phyloP scores from a whole-genome alignment of 2,113 vertebrate species.

The Indri indri region DNA sequence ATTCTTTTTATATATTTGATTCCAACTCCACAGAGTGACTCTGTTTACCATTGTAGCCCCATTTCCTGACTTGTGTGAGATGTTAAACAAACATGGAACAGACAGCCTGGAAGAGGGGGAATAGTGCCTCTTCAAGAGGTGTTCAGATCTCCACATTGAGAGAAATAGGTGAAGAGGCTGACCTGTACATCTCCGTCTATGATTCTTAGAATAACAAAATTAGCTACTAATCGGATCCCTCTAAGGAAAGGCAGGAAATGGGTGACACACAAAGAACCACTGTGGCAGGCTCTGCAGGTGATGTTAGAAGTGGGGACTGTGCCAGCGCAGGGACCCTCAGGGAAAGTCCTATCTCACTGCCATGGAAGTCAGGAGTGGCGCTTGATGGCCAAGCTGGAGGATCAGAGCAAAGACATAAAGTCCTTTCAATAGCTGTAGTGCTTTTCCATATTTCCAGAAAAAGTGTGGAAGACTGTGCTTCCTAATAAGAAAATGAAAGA shows the following conservation, averaged over 20 bases:
- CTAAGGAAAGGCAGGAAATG: not conserved
- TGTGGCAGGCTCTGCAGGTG: not conserved
- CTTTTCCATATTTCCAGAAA: not conserved
- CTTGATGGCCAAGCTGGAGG: not conserved
- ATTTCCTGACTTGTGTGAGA: not conserved
- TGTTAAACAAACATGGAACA: not conserved
- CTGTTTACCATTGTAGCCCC: not conserved
- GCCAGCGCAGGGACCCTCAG: not conserved
- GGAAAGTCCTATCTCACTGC: not conserved
- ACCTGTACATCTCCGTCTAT: not conserved
- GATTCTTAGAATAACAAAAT: not conserved
- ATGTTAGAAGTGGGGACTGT: not conserved
- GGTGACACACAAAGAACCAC: not conserved
- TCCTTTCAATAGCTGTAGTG: not conserved
- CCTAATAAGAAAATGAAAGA: not conserved
- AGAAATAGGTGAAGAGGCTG: not conserved
- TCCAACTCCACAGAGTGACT: not conserved
- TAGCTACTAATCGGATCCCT: not conserved
- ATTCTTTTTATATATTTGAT: not conserved
- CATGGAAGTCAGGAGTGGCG: fast-evolving
- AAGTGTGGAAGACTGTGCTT: not conserved
- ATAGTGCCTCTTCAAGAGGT: not conserved
- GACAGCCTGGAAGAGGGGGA: not conserved
- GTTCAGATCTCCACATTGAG: not conserved
- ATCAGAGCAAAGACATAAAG: not conserved